Evolutionary conservation across 2,888 invertebrate species (phyloP).

Genomic region (Ceratothoa steindachneri): DNA sequence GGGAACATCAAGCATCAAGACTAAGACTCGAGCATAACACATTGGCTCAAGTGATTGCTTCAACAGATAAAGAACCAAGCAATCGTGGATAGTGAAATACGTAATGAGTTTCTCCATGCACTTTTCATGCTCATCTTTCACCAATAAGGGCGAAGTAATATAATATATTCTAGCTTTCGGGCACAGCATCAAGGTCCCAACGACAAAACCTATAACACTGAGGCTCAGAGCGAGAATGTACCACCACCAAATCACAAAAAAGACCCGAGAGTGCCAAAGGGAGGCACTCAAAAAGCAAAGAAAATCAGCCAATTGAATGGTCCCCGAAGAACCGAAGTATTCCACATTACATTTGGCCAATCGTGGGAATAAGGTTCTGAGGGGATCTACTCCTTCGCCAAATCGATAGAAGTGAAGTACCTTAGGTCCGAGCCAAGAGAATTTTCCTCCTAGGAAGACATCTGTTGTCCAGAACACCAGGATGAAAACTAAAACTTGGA

Average conservation of each 20-base stretch:
- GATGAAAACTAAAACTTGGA: background rate
- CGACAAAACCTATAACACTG: background rate
- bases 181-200: background rate
- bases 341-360: slow-evolving; percentile 4
- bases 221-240: background rate
- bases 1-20: background rate
- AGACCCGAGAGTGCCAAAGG: background rate
- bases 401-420: background rate
- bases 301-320: background rate
- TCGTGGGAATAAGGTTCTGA: background rate
- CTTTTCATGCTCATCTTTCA: background rate
- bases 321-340: background rate
- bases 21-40: background rate
- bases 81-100: background rate
- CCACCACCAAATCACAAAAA: slow-evolving; percentile 6
- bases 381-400: background rate
- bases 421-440: background rate
- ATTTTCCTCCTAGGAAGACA: background rate
- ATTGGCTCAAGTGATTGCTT: background rate
- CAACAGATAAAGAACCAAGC: background rate
- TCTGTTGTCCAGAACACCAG: background rate
- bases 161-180: background rate
- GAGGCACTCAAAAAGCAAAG: slow-evolving; percentile 3
- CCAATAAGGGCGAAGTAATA: background rate
- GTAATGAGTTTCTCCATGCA: background rate